Base-by-base conservation (phyloP, 2,888 invertebrate genomes). In the Lypha dubia region DNA sequence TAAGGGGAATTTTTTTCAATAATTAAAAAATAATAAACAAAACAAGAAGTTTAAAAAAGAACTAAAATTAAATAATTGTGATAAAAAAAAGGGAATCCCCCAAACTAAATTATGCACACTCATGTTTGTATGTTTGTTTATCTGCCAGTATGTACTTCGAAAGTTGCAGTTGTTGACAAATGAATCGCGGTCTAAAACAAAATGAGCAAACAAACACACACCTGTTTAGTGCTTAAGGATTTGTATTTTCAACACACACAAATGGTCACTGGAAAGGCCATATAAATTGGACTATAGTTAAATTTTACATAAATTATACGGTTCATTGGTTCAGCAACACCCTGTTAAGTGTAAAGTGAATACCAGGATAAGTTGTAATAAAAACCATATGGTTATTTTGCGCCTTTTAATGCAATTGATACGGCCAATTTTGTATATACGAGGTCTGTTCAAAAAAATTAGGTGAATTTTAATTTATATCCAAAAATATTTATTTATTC, bases 251-350 rank as follows among this genome's bases (percentile, higher is more conserved):
- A 11, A 11, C 22, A 53, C 15, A 38, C 11, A 58, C 11, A 46
- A 46, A 71, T 13, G 71, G 46, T 46, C 68, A 68, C 0, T 56
- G 15, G 9, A 76, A 22, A 51, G 3, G 58, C 49, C 56, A 0
- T 38, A 35, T 24, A 56, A 70, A 63, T 71, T 22, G 41, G 63
- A 62, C 46, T 62, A 6, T n/a, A 32, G 8, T 15, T 56, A 63
- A 73, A 74, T 73, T 65, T n/a, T n/a, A 15, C 22, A 75, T 81
- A 84, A 84, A 84, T 84, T 84, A 84, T 65, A 84, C 44, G 84
- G 77, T 79, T 81, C 68, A 84, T 84, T 84, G 60, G 58, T 46
- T 77, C 68, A 74, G 77, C 84, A 77, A 81, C 77, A 84, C 84
- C 80, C 84, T 81, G 77, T 70, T 41, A 38, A 28, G n/a, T n/a